Base-by-base conservation (phyloP, 2,888 invertebrate genomes). In the Eupithecia vulgata region DNA sequence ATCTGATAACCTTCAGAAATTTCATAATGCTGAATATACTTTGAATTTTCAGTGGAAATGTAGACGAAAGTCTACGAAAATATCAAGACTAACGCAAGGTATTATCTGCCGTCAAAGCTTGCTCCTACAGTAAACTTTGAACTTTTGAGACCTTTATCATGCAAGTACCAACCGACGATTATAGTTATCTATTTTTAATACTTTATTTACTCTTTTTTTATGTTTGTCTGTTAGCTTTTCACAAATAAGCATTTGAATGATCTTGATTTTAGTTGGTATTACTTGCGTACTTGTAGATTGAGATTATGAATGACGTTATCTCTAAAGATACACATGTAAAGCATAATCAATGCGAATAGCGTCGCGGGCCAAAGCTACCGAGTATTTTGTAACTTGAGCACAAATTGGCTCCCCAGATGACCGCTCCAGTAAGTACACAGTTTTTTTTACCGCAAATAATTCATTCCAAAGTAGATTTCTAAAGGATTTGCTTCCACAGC, bases 1-100 rank as follows among this genome's bases (percentile, higher is more conserved):
- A 70, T 70, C 67, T 72, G 67, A 70, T 65, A 72, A 61, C 72
- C 65, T 72, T 42, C 62, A 67, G 42, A 68, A 59, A 57, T 59
- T 69, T 59, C 34, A 64, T 61, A 64, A 65, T 40, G 68, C 65
- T 73, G 52, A 72, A 35, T 64, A 67, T 67, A 69, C 66, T 69
- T 68, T 35, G 21, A 35, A 35, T 13, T 71, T 74, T 71, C 21
- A 13, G 40, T 12, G 40, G 25, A 37, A 40, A 65, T 40, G 40
- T 21, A 13, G 40, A 25, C 35, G 65, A 65, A 21, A 37, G 40
- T 65, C 64, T 21, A 21, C 21, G 64, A 21, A 25, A 65, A n/a
- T 64, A 64, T 64, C 0, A 4, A 5, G 40, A 13, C 13, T 40
- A 25, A 25, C 37, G 64, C 65, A 42, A 37, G 13, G 25, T 25